Base-by-base conservation (phyloP, 2,797 vertebrate genomes). In the Acipenser oxyrinchus region DNA sequence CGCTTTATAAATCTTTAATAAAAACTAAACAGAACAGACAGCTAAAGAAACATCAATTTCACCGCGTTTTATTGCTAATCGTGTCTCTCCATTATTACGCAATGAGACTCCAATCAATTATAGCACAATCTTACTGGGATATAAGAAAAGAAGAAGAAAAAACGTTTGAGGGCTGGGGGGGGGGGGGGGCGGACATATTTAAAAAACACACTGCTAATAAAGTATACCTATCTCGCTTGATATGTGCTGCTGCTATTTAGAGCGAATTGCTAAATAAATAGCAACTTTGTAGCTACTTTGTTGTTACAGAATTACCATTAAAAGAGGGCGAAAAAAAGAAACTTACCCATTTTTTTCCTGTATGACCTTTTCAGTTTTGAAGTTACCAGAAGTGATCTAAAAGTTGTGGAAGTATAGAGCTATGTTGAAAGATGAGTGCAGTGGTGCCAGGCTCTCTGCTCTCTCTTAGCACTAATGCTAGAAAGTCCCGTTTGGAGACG, bases 51-150 rank as follows among this genome's bases (percentile, higher is more conserved):
- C 9, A 58, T 11, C 2, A 8, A 58, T 58, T 58, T 58, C 7
- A 11, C 12, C 10, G 15, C 65, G 81, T 75, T 66, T 75, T 83
- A 89, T 83, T 80, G 64, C 79, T 90, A 90, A 90, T 90, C 88
- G 79, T 84, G 80, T 81, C 82, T 74, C 75, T 74, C 67, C 76
- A 73, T 71, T 72, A 71, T 71, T 52, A 72, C 68, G 12, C 70
- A 70, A 82, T 73, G 51, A 23, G 23, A 23, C 23, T 23, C 23
- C 23, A 23, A 23, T 23, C 23, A 23, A 3, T 23, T 23, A 23
- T 3, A 23, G 23, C 1, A 23, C 23, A 23, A 23, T 23, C 23
- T 23, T 23, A 23, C 23, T 23, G 23, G 23, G 23, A 23, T 23
- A 23, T 23, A 23, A 23, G 23, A 23, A 23, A 23, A 23, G 23